Base-by-base conservation (phyloP, 30 jellyfish, hydroid and myxozoan genomes). In the Nemopilema nomurai region DNA sequence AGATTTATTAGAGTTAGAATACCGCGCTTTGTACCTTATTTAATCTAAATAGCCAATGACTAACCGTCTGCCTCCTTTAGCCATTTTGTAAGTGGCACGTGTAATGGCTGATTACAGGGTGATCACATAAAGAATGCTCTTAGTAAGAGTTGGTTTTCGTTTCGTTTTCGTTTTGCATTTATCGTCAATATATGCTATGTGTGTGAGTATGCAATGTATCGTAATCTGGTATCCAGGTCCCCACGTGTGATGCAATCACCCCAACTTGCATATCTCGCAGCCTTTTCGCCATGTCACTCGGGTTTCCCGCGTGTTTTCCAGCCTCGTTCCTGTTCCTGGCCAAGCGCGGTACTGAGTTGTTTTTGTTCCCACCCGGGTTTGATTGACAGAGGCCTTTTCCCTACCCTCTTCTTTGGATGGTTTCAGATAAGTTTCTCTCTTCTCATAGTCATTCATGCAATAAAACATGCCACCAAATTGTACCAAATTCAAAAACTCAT, bases 201-300 rank as follows among this genome's bases (percentile, higher is more conserved):
- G 93, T 84, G 93, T 82, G 93, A 71, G 87, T 74, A 78, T 84
- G 93, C 66, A 64, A 82, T 70, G 84, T 71, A 73, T 71, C 57
- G 84, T 84, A 76, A 84, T 62, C 93, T 84, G 93, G 93, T 84
- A 84, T 84, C 93, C 93, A 84, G 93, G 87, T 83, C 49, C 90
- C 72, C 21, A 16, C 24, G 24, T 25, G 19, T 21, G 26, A 67
- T 41, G 67, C 57, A 71, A 8, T 27, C 33, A 71, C 65, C 64
- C 27, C 4, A 18, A 16, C 64, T 19, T n/a, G 27, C 65, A 23
- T 16, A 29, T 71, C 57, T 41, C 57, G 57, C 57, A 41, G 57
- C 57, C 57, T 41, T 13, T 41, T 3, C 13, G 6, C 9, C 57
- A 41, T 41, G 13, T 41, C 57, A 6, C 13, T 13, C 57, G 57